Evolutionary conservation across 2,797 vertebrate genomes (phyloP).

Genomic region (Mallotus villosus): DNA sequence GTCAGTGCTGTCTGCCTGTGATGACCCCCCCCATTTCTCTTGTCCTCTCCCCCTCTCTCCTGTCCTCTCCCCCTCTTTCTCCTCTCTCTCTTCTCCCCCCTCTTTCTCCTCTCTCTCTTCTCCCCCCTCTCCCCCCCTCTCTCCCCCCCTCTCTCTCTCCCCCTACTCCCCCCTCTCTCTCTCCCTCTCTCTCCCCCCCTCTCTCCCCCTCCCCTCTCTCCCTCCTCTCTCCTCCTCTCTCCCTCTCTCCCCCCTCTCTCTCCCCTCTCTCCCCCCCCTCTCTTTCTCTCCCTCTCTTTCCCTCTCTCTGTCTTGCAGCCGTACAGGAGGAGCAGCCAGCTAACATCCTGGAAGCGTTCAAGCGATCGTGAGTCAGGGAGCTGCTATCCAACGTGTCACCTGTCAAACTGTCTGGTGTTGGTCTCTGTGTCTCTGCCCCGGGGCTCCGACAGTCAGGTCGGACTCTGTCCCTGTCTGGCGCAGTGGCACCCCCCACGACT

Average conservation of each 20-base stretch:
- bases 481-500: background rate
- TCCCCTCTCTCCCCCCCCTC: background rate
- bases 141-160: background rate
- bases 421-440: conserved; percentile 48
- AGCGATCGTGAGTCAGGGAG: conserved; percentile 75
- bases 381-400: conserved; percentile 53
- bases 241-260: too few species aligned
- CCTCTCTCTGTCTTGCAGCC: conserved; percentile 60
- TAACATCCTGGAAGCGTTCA: conserved; percentile 81
- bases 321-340: conserved; percentile 67
- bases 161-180: background rate
- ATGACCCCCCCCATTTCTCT: conserved; percentile 26
- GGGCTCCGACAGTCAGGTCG: conserved; percentile 56
- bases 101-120: background rate
- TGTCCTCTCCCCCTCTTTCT: background rate
- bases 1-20: too few species aligned
- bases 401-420: conserved; percentile 51
- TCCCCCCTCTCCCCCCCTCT: background rate
- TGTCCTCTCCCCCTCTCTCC: background rate
- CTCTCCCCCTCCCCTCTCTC: background rate
- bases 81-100: background rate
- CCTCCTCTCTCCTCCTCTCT: too few species aligned
- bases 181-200: background rate
- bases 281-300: background rate
- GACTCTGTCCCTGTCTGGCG: conserved; percentile 27